Base-by-base conservation (phyloP, 2,113 vertebrate species). In the Cynoglossus semilaevis region DNA sequence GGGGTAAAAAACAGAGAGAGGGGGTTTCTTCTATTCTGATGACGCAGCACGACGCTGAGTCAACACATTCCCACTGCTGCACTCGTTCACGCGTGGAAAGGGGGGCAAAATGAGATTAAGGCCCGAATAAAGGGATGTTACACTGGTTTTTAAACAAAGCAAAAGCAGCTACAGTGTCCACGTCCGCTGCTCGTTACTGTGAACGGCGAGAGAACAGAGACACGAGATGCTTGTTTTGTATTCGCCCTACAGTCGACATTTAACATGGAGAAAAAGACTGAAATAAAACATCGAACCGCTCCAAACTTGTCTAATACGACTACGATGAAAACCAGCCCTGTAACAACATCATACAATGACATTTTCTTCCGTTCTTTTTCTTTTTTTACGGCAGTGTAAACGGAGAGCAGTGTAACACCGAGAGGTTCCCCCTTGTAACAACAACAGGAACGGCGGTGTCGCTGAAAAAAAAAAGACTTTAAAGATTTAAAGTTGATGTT, bases 21-120 rank as follows among this genome's bases (percentile, higher is more conserved):
- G 38, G 37, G 37, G 9, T 38, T 38, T 3, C 58, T 38, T 61
- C 10, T 10, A 58, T 63, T 80, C 40, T 84, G 80, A 75, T 88
- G 88, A 89, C 89, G 89, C 86, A 89, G 85, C 83, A 45, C 46
- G 42, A 51, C 52, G 81, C 71, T 67, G 77, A 85, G 58, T 79
- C 82, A 75, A 86, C 87, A 88, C 57, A 63, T 73, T 71, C 59
- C 8, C 57, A 29, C 66, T 15, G 46, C 41, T 44, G 15, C 38
- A 42, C 9, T 55, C 35, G n/a, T 44, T 63, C 46, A 44, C 22
- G 22, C 22, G 22, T 29, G 22, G 22, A 29, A 29, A 29, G 6
- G 22, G 22, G 22, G 6, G 22, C 6, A 29, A 29, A 29, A 29
- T 6, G 22, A 29, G 22, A 29, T 4, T 2, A 29, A 29, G 22